These are phyloP conservation scores for Bedellia somnulentella DNA, from an alignment of 2,888 invertebrate genomes.

Conservation along the genomic window DNA sequence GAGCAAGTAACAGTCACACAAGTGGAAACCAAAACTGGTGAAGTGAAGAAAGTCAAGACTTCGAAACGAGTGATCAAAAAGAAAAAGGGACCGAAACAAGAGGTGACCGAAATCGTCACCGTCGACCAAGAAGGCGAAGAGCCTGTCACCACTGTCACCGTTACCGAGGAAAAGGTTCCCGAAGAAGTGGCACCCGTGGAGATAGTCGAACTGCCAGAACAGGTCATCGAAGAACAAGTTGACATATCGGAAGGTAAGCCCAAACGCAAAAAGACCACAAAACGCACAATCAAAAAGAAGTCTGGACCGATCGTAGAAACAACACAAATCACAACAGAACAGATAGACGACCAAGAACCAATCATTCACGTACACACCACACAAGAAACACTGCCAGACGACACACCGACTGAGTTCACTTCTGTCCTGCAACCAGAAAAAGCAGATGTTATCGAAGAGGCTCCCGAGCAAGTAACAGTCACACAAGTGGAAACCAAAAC, in stretches of 20 bases:
- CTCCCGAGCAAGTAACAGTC: constrained; percentile 7
- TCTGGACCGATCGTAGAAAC: constrained; percentile 16
- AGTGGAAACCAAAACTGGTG: constrained; percentile 6
- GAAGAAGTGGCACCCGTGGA: constrained; percentile 16
- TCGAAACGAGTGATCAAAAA: constrained; percentile 15
- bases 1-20: constrained; percentile 6
- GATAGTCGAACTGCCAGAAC: constrained; percentile 20
- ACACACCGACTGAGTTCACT: constrained; percentile 4
- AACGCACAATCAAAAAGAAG: constrained; percentile 15
- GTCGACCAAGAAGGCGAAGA: constrained; percentile 15
- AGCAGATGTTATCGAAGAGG: constrained; percentile 9
- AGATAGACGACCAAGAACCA: constrained; percentile 22
- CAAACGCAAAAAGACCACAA: constrained; percentile 17
- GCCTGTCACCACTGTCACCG: constrained; percentile 2
- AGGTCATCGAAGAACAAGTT: constrained; percentile 18
- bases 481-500: constrained; percentile 14
- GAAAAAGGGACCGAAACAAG: constrained; percentile 19
- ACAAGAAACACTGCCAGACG: constrained; percentile 6
- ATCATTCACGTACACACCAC: constrained; percentile 13
- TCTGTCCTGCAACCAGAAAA: constrained; percentile 5
- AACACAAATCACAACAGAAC: constrained; percentile 19
- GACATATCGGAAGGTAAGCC: constrained; percentile 14
- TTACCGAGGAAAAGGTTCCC: constrained; percentile 10
- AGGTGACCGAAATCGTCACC: constrained; percentile 29
- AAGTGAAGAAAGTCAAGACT: constrained; percentile 5